A percentile compares a stretch with the other conserved stretches of the same genome.
Evolutionary conservation across 2,888 invertebrate species (phyloP).

Genomic region (Nezara viridula): DNA sequence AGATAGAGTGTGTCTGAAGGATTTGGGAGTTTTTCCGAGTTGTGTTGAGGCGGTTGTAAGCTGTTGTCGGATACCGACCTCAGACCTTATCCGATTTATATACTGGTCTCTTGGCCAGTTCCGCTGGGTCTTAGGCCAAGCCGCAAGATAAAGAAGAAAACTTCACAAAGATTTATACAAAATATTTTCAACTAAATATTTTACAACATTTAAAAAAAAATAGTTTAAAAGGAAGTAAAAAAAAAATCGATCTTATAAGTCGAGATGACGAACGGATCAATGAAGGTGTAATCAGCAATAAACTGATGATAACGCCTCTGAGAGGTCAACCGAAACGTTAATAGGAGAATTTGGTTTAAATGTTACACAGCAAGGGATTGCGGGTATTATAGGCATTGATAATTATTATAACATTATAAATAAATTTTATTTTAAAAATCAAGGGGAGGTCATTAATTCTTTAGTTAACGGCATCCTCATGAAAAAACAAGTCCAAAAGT

Average conservation of each 20-base stretch:
- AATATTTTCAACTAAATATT: background rate
- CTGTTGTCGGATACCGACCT: background rate
- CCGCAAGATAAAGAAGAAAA: background rate
- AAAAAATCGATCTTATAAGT: background rate
- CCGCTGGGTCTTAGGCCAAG: background rate
- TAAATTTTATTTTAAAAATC: no score
- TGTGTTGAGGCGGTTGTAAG: background rate
- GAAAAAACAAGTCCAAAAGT: no score
- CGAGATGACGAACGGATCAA: no score
- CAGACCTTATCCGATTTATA: background rate
- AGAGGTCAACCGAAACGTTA: no score
- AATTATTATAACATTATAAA: no score
- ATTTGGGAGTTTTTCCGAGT: background rate
- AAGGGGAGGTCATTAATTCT: no score
- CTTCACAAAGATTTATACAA: background rate
- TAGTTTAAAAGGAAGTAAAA: background rate
- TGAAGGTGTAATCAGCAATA: no score
- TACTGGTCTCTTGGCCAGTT: background rate
- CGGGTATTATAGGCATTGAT: no score
- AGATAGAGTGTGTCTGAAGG: conserved; percentile 18
- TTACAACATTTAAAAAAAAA: background rate
- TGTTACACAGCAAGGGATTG: no score
- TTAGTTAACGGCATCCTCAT: no score
- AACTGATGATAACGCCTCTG: no score
- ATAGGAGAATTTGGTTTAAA: no score